phyloP scores from a whole-genome alignment of 1,140 invertebrate species.

The Brachionus rubens region DNA sequence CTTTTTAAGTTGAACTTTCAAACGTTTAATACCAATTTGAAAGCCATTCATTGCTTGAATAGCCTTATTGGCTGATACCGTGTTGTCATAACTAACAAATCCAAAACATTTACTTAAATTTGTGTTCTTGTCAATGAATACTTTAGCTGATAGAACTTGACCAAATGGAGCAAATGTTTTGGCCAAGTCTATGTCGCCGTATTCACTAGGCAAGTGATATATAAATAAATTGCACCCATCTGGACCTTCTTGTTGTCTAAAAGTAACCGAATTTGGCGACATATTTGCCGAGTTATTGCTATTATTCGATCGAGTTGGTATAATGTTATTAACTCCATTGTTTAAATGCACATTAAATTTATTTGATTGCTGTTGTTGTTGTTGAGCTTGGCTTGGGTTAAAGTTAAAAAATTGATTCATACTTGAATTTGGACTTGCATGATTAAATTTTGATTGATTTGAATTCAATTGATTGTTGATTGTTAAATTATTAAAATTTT shows the following conservation, averaged over 20 bases:
- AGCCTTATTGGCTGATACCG: slow-evolving; percentile 88
- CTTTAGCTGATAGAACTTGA: slow-evolving; percentile 98
- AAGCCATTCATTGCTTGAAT: slow-evolving; percentile 99
- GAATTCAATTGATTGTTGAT: slow-evolving; percentile 27
- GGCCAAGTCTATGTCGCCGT: slow-evolving; percentile 94
- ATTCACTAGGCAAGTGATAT: slow-evolving; percentile 98
- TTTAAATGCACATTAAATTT: neutral
- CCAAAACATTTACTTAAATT: slow-evolving; percentile 99
- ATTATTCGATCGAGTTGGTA: neutral
- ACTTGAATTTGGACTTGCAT: neutral
- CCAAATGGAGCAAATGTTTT: slow-evolving; percentile 99
- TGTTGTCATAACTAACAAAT: slow-evolving; percentile 99
- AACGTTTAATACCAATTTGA: slow-evolving; percentile 95
- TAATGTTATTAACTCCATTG: neutral
- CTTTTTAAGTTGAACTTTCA: slow-evolving; percentile 98
- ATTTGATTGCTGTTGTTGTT: neutral
- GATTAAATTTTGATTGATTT: slow-evolving; percentile 4
- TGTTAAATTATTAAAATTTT: slow-evolving; percentile 35
- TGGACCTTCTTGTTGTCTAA: slow-evolving; percentile 67
- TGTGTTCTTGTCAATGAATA: slow-evolving; percentile 97
- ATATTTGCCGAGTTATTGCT: neutral
- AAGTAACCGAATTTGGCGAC: neutral
- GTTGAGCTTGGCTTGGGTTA: neutral
- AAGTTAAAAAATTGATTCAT: slow-evolving; percentile 34
- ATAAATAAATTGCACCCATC: slow-evolving; percentile 99